Percentiles rank a stretch among this genome's conserved stretches.
These are phyloP conservation scores for Leptobrachium leishanense DNA, from an alignment of 2,113 vertebrate genomes.

Conservation along the genomic window DNA sequence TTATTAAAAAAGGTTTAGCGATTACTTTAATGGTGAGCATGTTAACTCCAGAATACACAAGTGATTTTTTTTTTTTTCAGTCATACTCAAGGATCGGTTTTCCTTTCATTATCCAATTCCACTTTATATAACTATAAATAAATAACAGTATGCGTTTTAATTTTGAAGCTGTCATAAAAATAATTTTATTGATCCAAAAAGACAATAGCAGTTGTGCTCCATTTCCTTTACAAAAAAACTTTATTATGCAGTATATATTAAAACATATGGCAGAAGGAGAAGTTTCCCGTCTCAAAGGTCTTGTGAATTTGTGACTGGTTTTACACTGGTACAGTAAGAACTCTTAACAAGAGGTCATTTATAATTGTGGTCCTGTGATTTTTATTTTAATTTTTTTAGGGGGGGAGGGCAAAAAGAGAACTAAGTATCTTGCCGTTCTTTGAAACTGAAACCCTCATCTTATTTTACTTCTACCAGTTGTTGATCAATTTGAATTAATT, in stretches of 20 bases:
- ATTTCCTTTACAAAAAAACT: neutral
- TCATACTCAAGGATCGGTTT: too few species aligned
- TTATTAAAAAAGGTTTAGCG: too few species aligned
- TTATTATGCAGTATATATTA: neutral
- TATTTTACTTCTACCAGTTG: conserved; percentile 21
- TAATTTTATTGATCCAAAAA: too few species aligned
- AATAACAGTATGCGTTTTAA: too few species aligned
- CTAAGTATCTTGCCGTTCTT: conserved; percentile 15
- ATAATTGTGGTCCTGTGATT: conserved; percentile 18
- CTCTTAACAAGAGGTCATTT: conserved; percentile 33
- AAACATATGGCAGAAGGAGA: neutral
- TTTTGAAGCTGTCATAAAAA: too few species aligned
- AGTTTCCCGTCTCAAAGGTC: neutral
- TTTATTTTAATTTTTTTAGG: conserved; percentile 34
- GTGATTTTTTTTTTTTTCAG: too few species aligned
- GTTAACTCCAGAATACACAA: too few species aligned
- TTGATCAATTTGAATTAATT: conserved; percentile 4
- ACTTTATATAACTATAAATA: too few species aligned
- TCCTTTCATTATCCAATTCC: too few species aligned
- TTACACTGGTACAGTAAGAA: conserved; percentile 16
- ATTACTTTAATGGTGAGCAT: too few species aligned
- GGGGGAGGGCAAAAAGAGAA: conserved; percentile 5
- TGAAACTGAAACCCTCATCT: conserved; percentile 25
- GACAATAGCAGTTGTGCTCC: too few species aligned
- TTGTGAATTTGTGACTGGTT: neutral